phyloP scores from a whole-genome alignment of 1,140 invertebrate species.

The Saccostrea glomerata region DNA sequence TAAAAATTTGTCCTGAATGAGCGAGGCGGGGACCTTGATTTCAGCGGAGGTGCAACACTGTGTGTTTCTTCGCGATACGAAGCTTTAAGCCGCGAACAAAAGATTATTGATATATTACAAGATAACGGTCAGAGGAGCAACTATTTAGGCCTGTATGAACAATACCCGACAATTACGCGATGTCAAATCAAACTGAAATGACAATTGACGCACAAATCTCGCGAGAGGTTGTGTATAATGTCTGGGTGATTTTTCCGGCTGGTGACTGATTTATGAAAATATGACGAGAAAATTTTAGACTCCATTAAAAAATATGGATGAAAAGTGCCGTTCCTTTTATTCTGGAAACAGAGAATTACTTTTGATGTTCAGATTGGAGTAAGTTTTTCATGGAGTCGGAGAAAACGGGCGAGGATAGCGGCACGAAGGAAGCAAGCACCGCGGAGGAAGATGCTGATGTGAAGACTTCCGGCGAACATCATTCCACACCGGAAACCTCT shows the following conservation, averaged over 20 bases:
- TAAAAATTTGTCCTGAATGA: not conserved
- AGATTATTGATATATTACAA: constrained; percentile 37
- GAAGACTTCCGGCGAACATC: constrained; percentile 2
- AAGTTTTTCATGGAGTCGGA: not conserved
- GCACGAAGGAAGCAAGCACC: not conserved
- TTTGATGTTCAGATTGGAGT: not conserved
- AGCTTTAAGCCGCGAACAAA: constrained; percentile 30
- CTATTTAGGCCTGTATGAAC: constrained; percentile 19
- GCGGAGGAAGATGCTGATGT: constrained; percentile 12
- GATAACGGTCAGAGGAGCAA: constrained; percentile 22
- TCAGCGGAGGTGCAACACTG: not conserved
- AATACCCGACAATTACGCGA: constrained; percentile 16
- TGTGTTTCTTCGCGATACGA: constrained; percentile 26
- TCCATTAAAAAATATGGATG: not conserved
- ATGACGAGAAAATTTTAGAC: not conserved
- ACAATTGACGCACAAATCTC: constrained; percentile 19
- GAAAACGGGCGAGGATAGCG: not conserved
- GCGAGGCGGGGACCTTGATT: not conserved
- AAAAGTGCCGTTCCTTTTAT: not conserved
- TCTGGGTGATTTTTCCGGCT: not conserved
- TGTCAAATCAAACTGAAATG: not conserved
- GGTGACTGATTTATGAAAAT: not conserved
- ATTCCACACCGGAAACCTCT: not conserved
- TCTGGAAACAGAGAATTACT: not conserved
- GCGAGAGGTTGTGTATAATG: constrained; percentile 12